A percentile compares a stretch with the other conserved stretches of the same genome.
phyloP scores from a whole-genome alignment of 2,797 vertebrate genomes.

The Crocidura indochinensis region DNA sequence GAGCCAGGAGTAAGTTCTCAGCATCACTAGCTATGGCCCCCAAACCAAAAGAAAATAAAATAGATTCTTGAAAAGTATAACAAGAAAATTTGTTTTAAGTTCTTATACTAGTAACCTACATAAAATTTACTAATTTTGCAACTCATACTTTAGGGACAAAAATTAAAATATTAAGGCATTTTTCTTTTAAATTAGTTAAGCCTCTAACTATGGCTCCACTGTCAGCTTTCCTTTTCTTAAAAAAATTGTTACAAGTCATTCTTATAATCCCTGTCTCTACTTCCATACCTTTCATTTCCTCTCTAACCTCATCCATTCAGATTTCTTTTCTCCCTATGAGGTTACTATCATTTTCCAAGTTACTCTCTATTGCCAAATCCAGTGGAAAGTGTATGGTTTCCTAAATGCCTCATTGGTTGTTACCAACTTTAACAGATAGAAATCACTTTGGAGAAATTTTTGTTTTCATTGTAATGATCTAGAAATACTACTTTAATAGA shows the following conservation, averaged over 20 bases:
- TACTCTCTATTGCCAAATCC: constrained; percentile 14
- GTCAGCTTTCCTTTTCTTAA: constrained; percentile 2
- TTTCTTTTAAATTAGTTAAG: constrained; percentile 1
- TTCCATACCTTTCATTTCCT: constrained; percentile 1
- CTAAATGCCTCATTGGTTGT: not conserved
- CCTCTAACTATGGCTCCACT: not conserved
- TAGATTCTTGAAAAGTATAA: constrained; percentile 7
- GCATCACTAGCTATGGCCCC: too few species aligned
- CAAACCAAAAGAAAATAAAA: not conserved
- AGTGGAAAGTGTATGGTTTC: not conserved
- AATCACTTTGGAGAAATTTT: not conserved
- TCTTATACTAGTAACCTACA: constrained; percentile 7
- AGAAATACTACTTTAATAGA: not conserved
- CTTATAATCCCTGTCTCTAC: constrained; percentile 5
- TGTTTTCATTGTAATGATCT: constrained; percentile 23
- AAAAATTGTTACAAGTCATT: constrained; percentile 5
- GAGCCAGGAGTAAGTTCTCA: too few species aligned
- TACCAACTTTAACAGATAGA: constrained; percentile 33
- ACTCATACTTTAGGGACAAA: not conserved
- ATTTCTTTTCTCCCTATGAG: not conserved
- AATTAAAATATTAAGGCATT: constrained; percentile 19
- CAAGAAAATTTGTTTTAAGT: constrained; percentile 59
- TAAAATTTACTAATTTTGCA: constrained; percentile 20
- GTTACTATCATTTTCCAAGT: constrained; percentile 30
- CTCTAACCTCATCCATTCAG: not conserved